Percentiles rank a stretch among this genome's conserved stretches.
phyloP scores from a whole-genome alignment of 2,113 vertebrate species.

The Ptychochromis oligacanthus region DNA sequence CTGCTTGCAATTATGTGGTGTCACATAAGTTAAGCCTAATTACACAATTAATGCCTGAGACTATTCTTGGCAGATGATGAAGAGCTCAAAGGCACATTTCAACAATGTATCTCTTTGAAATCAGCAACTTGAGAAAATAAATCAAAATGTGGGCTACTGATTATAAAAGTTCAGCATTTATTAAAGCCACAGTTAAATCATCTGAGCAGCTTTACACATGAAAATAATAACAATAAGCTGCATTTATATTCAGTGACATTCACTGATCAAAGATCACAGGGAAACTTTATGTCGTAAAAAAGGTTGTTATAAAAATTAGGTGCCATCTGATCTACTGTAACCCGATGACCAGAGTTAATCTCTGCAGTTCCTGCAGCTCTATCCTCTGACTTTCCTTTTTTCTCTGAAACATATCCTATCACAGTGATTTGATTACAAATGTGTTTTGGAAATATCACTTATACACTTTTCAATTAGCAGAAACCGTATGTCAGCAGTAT shows the following conservation, averaged over 20 bases:
- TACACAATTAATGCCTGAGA: conserved; percentile 18
- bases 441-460: conserved; percentile 10
- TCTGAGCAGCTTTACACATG: background rate
- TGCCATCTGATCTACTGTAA: background rate
- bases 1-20: conserved; percentile 1
- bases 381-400: background rate
- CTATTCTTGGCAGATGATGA: conserved; percentile 9
- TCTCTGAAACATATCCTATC: background rate
- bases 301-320: background rate
- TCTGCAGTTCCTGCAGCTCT: background rate
- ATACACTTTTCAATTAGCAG: conserved; percentile 37
- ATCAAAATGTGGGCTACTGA: background rate
- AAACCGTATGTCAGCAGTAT: conserved; percentile 31
- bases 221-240: background rate
- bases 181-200: background rate
- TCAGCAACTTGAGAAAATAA: conserved; percentile 13
- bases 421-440: conserved; percentile 22
- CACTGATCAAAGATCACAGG: background rate
- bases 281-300: background rate
- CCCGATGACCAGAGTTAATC: background rate
- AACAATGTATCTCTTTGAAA: conserved; percentile 8
- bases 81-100: conserved; percentile 20
- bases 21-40: conserved; percentile 35
- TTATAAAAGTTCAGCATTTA: background rate
- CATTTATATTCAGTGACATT: background rate